Percentiles rank a stretch among this genome's conserved stretches.
Evolutionary conservation across 2,888 invertebrate species (phyloP).

Genomic region (Serripes groenlandicus): DNA sequence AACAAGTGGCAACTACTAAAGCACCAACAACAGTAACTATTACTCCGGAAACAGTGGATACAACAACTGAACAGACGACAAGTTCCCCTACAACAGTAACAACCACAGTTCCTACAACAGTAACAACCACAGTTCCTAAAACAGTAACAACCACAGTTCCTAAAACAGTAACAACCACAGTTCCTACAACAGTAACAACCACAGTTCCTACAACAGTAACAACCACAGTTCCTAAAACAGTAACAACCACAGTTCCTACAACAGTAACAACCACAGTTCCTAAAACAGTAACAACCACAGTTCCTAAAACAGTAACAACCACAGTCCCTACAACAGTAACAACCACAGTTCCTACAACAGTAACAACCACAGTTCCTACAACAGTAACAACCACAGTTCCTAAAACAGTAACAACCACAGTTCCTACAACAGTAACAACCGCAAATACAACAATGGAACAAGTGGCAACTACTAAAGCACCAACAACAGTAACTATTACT

Average conservation of each 20-base stretch:
- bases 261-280: background rate
- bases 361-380: background rate
- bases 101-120: background rate
- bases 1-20: background rate
- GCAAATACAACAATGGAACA: background rate
- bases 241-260: slow-evolving; percentile 21
- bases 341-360: background rate
- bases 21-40: background rate
- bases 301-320: background rate
- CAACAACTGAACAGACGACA: background rate
- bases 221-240: no score
- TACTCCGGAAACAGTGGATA: background rate
- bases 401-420: background rate
- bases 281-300: slow-evolving; percentile 2
- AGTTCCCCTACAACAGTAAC: background rate
- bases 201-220: background rate
- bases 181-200: slow-evolving; percentile 1
- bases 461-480: background rate
- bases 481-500: background rate
- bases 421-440: background rate
- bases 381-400: background rate
- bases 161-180: background rate
- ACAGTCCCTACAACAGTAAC: background rate
- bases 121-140: background rate
- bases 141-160: background rate